phyloP scores from a whole-genome alignment of 2,888 invertebrate species.

The Polydrusus cervinus region DNA sequence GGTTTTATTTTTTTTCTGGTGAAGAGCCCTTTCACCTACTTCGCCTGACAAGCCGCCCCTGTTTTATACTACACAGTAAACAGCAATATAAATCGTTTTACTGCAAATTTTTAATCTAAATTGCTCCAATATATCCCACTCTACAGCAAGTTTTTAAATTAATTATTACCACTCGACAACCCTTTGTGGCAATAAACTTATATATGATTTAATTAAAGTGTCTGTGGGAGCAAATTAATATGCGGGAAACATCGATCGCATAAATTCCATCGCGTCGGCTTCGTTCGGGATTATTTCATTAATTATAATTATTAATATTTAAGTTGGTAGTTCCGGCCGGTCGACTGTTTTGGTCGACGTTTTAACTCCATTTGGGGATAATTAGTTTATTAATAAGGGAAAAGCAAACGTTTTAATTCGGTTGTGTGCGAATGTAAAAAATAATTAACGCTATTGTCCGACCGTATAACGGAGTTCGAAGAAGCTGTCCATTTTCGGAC shows the following conservation, averaged over 20 bases:
- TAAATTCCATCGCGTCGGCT: slow-evolving; percentile 21
- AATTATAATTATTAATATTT: slow-evolving; percentile 32
- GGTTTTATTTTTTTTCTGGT: too few species aligned
- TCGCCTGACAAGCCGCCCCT: too few species aligned
- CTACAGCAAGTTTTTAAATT: slow-evolving; percentile 1
- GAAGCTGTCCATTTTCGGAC: too few species aligned
- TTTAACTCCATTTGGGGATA: slow-evolving; percentile 12
- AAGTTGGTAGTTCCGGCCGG: slow-evolving; percentile 30
- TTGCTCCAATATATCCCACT: slow-evolving; percentile 7
- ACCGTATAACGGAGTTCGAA: too few species aligned
- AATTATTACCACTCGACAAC: slow-evolving; percentile 14
- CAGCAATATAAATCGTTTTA: too few species aligned
- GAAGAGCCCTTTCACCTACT: too few species aligned
- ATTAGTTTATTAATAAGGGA: slow-evolving; percentile 11
- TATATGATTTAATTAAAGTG: slow-evolving; percentile 23
- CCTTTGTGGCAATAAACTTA: slow-evolving; percentile 23
- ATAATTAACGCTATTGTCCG: too few species aligned
- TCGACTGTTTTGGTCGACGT: slow-evolving; percentile 33
- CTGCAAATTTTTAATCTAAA: too few species aligned
- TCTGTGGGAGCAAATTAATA: slow-evolving; percentile 26
- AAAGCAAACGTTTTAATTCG: slow-evolving; percentile 3
- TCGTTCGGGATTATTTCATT: slow-evolving; percentile 19
- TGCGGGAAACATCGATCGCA: slow-evolving; percentile 28
- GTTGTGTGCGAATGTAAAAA: not conserved
- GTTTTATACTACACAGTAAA: too few species aligned